Conservation (phyloP, 2,113 vertebrate genomes). For the Campylomormyrus numenius region DNA sequence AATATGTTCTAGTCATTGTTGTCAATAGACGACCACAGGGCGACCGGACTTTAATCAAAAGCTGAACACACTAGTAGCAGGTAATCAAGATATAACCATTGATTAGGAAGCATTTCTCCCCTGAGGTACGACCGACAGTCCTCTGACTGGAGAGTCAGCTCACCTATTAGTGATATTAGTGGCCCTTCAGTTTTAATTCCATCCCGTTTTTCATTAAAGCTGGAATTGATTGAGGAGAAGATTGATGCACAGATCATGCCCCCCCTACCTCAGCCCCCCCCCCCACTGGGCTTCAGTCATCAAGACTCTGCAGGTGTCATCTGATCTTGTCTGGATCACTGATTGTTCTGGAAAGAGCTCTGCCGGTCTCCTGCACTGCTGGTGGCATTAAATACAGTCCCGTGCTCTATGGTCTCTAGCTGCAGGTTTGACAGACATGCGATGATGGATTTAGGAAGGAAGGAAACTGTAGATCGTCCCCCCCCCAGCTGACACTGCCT, state of each 20-base stretch:
- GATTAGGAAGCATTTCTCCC: conserved; percentile 31
- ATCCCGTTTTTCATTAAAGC: conserved; percentile 36
- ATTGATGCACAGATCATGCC: conserved; percentile 32
- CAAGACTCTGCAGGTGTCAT: conserved; percentile 22
- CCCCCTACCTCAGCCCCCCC: neutral
- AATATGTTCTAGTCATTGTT: neutral
- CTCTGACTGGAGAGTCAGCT: conserved; percentile 15
- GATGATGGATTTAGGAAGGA: neutral
- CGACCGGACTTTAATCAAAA: conserved; percentile 15
- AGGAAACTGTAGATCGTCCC: neutral
- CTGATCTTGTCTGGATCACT: conserved; percentile 5
- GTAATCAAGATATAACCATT: conserved; percentile 33
- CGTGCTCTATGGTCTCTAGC: neutral
- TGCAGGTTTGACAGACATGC: neutral
- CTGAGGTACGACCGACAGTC: conserved; percentile 18
- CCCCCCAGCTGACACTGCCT: neutral
- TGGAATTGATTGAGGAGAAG: conserved; percentile 35
- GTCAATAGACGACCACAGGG: neutral
- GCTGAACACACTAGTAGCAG: conserved; percentile 11
- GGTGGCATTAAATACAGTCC: neutral
- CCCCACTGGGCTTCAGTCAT: neutral
- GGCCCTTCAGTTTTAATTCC: conserved; percentile 35
- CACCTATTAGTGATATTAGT: conserved; percentile 41
- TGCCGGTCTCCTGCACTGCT: neutral
- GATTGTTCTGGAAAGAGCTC: neutral